These are phyloP conservation scores for Paedocypris sp. DNA, from an alignment of 2,113 vertebrate species.

Conservation along the genomic window DNA sequence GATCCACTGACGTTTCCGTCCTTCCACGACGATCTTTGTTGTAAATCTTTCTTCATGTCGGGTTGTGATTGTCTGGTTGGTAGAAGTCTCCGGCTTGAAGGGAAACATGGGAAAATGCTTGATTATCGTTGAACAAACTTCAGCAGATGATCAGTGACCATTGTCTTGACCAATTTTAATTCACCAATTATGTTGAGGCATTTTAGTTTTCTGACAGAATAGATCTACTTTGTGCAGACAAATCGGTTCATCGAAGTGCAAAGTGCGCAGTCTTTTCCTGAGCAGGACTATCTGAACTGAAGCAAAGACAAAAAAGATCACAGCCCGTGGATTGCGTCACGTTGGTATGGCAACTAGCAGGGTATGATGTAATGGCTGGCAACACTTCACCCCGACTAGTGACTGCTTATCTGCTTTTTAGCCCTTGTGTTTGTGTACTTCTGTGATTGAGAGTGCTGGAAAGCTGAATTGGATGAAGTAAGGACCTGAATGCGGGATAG, in stretches of 20 bases:
- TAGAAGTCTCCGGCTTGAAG: too few relatives aligned
- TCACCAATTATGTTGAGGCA: too few relatives aligned
- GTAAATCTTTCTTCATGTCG: too few relatives aligned
- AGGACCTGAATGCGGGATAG: conserved; percentile 20
- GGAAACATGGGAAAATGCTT: too few relatives aligned
- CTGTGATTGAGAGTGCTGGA: conserved; percentile 22
- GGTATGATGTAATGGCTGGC: conserved; percentile 56
- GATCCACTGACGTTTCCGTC: too few relatives aligned
- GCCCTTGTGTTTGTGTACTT: conserved; percentile 27
- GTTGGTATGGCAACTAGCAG: conserved; percentile 42
- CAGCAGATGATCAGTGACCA: too few relatives aligned
- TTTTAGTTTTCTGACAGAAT: not conserved
- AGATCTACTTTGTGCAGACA: not conserved
- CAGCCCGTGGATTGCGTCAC: conserved; percentile 45
- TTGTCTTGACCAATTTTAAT: too few relatives aligned
- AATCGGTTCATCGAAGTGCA: conserved; percentile 14
- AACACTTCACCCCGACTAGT: conserved; percentile 46
- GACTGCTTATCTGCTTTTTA: conserved; percentile 42
- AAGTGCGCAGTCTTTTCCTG: conserved; percentile 3
- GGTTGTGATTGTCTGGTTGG: too few relatives aligned
- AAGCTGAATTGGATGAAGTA: conserved; percentile 26
- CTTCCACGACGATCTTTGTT: too few relatives aligned
- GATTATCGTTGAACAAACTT: too few relatives aligned
- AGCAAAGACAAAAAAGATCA: conserved; percentile 24
- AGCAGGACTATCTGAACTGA: conserved; percentile 14